phyloP scores from a whole-genome alignment of 2,113 vertebrate species.

The Macquaria ambigua region DNA sequence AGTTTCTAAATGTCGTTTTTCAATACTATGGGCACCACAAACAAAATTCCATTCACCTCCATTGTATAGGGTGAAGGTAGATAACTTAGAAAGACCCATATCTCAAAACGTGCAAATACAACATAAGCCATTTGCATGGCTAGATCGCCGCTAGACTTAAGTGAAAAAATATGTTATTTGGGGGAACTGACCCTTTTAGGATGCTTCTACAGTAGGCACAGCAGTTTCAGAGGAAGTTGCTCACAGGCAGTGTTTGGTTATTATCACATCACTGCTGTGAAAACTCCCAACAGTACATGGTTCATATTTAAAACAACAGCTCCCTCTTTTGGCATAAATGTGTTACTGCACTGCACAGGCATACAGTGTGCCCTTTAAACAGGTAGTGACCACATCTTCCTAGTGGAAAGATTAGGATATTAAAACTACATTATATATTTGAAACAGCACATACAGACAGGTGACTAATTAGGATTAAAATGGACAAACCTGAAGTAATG shows the following conservation, averaged over 20 bases:
- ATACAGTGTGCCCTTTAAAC: too few species aligned
- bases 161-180: neutral
- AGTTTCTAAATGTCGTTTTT: neutral
- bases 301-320: slow-evolving; percentile 49
- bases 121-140: neutral
- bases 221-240: neutral
- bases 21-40: neutral
- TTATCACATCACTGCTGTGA: neutral
- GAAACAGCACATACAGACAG: neutral
- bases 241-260: neutral
- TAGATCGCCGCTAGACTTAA: neutral
- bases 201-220: neutral
- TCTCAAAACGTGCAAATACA: neutral
- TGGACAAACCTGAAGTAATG: neutral
- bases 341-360: slow-evolving; percentile 5
- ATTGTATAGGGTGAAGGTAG: neutral
- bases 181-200: neutral
- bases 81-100: too few species aligned
- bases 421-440: neutral
- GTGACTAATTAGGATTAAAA: neutral
- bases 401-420: neutral
- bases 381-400: neutral
- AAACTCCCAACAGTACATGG: neutral
- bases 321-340: slow-evolving; percentile 71
- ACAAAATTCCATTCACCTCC: neutral